These are phyloP conservation scores for Vombatus ursinus DNA, from an alignment of 2,113 vertebrate species.

Conservation along the genomic window DNA sequence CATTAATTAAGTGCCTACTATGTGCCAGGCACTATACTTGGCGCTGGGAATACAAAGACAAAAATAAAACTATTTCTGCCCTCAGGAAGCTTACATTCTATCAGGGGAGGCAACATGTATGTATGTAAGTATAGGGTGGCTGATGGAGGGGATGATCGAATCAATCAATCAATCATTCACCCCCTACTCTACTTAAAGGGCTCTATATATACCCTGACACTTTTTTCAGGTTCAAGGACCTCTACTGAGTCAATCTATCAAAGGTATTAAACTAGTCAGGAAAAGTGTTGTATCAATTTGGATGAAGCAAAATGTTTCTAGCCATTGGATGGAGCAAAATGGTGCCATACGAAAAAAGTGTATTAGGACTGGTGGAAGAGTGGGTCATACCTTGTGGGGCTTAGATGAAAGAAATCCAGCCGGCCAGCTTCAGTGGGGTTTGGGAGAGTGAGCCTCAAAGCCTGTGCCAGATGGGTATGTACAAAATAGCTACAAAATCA, in stretches of 20 bases:
- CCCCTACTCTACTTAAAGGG: background rate
- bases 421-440: background rate
- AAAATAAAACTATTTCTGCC: background rate
- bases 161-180: background rate
- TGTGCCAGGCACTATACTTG: background rate
- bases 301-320: background rate
- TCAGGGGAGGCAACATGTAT: background rate
- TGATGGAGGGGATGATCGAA: background rate
- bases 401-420: background rate
- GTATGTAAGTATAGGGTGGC: background rate
- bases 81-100: background rate
- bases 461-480: background rate
- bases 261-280: background rate
- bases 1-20: background rate
- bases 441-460: background rate
- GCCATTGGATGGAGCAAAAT: background rate
- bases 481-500: background rate
- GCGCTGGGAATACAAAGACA: background rate
- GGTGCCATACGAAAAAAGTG: background rate
- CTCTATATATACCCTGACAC: background rate
- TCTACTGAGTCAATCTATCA: background rate
- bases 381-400: background rate
- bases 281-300: background rate
- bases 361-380: background rate
- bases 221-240: background rate